Base-by-base conservation (phyloP, 2,888 invertebrate genomes). In the Ormyrus pomaceus region DNA sequence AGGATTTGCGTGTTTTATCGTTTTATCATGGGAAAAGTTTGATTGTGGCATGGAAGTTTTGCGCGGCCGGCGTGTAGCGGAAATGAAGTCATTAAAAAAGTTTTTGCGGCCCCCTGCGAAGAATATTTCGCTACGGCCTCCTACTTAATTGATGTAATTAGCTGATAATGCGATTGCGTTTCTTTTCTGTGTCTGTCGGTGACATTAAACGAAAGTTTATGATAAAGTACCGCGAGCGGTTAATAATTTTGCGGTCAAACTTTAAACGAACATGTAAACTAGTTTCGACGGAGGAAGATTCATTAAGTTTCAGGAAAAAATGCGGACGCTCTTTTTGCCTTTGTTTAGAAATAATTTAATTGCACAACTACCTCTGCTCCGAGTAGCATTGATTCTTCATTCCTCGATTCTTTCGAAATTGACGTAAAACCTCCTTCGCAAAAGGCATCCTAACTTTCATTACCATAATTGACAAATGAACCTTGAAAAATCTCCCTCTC, bases 1-100 rank as follows among this genome's bases (percentile, higher is more conserved):
- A 69, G 72, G 78, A 78, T 78, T 78, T 72, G 72, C 78, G 68
- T 78, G 78, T 66, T 72, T 72, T 58, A 72, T 78, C 78, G 72
- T 66, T 78, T 77, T 71, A 66, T 66, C 71, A 71, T 58, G 45
- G 66, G 77, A 46, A 71, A 77, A 77, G 77, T 77, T 78, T 78
- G 72, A 72, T 78, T 78, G 70, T 69, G 13, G 19, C 53, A 8
- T 50, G n/a, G 59, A 56, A 68, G 19, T 19, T 19, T 19, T 19
- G 19, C 53, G 19, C 11, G 58, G 50, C 8, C 5, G 71, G 5
- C n/a, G 56, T 13, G 62, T 19, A 5, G 7, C 64, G 11, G 65
- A 74, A 61, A 69, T 70, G 70, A 64, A 77, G 70, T 77, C 77
- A 77, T 77, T 77, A 77, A 77, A 77, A 75, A 77, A 77, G 70